Conservation (phyloP, 2,888 invertebrate genomes). For the Cephus rjabovi region DNA sequence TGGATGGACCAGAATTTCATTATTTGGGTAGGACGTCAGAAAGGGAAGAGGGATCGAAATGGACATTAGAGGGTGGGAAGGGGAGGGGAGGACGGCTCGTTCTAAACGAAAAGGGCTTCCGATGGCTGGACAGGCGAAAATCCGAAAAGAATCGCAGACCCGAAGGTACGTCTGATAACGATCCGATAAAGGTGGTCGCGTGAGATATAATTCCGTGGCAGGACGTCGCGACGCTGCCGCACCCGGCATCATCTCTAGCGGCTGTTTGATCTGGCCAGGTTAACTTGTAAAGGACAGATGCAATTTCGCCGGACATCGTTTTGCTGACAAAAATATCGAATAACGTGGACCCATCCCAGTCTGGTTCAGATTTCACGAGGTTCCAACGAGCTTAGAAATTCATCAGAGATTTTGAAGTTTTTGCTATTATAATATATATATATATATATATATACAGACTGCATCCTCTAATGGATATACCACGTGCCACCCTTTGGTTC, state of each 20-base stretch:
- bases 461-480: not conserved
- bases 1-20: not conserved
- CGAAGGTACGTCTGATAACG: conserved; percentile 8
- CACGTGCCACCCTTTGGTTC: not conserved
- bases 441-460: not conserved
- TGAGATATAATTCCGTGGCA: conserved; percentile 25
- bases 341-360: conserved; percentile 27
- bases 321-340: conserved; percentile 63
- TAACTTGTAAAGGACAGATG: conserved; percentile 60
- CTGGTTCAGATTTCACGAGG: not conserved
- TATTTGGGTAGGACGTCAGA: not conserved
- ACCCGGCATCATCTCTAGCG: not conserved
- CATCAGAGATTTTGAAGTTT: not conserved
- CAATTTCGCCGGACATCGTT: conserved; percentile 62
- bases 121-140: not conserved
- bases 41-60: conserved; percentile 10
- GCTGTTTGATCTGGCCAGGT: conserved; percentile 48
- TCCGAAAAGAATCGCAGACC: conserved; percentile 28
- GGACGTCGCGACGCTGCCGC: not conserved
- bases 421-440: not conserved
- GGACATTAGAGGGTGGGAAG: conserved; percentile 10
- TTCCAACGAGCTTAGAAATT: not conserved
- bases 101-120: not conserved
- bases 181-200: conserved; percentile 34
- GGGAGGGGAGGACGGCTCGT: not conserved